phyloP scores from a whole-genome alignment of 2,797 vertebrate genomes.

The Mus minutoides region DNA sequence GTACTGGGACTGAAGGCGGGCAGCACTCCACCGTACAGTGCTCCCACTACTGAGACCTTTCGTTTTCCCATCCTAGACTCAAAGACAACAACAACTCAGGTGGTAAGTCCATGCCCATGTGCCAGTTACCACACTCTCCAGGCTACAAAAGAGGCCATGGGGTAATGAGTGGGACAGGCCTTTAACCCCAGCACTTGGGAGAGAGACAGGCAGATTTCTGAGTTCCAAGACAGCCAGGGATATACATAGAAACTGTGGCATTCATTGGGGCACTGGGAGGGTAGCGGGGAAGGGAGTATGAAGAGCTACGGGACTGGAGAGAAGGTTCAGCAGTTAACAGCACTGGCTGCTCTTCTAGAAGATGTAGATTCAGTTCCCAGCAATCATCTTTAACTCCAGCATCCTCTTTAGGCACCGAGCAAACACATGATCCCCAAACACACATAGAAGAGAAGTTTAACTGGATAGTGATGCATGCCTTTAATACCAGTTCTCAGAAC shows the following conservation, averaged over 20 bases:
- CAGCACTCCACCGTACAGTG: background rate
- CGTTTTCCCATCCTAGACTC: background rate
- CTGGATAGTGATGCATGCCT: background rate
- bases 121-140: background rate
- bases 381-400: background rate
- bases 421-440: background rate
- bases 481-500: background rate
- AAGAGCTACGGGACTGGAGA: background rate
- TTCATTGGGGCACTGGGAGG: too few relatives aligned
- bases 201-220: background rate
- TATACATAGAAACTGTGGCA: background rate
- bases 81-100: background rate
- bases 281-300: fast-evolving
- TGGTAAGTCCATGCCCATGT: background rate
- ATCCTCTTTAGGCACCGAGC: background rate
- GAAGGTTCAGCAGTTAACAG: background rate
- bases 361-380: background rate
- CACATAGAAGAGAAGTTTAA: background rate
- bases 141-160: background rate
- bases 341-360: background rate
- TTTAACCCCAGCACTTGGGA: background rate
- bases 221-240: background rate
- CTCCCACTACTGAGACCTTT: background rate
- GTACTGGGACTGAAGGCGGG: background rate
- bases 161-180: too few relatives aligned